Evolutionary conservation across 2,888 invertebrate genomes (phyloP), one percentile per base, ranked within the genome.

Genomic region (Drosophila merina): DNA sequence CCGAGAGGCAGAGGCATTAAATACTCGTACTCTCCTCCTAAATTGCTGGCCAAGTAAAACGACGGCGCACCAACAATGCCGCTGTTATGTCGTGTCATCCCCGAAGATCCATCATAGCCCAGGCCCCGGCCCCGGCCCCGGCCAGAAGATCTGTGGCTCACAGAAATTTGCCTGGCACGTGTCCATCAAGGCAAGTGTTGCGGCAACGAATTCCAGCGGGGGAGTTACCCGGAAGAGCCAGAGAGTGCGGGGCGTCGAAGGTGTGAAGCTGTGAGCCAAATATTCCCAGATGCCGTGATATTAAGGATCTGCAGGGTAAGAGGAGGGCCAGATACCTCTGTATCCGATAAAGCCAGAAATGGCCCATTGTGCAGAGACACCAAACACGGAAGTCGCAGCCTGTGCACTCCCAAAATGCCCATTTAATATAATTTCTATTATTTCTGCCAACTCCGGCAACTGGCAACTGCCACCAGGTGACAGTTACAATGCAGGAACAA

Each of bases 401-500:
- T 57, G 73, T 62, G 78, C 77, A 82, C 82, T 86, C 84, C 80
- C 84, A 72, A 76, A 82, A 86, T 86, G 80, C 83, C 80, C 78
- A 82, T 86, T 82, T 82, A 76, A 82, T 86, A 82, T 86, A 86
- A 82, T 82, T 82, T 86, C 86, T 83, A 75, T 80, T 86, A 82
- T 86, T 86, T 80, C 75, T 82, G 74, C 80, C 86, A 79, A 74
- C 77, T 76, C 51, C n/a, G 38, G 51, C 63, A 14, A 63, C 75
- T 77, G 83, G 74, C 76, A 83, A 79, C 83, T 83, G 82, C 80
- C 73, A 83, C 80, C 63, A 80, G 86, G 82, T 82, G 82, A 82
- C 82, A 82, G 86, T 82, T 82, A 82, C 82, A 82, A 83, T 75
- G 84, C 86, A 76, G 77, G 77, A 82, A 86, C 86, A 86, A 79